Percentiles rank a stretch among this genome's conserved stretches.
These are phyloP conservation scores for Dallia pectoralis DNA, from an alignment of 2,797 vertebrate genomes.

Conservation along the genomic window DNA sequence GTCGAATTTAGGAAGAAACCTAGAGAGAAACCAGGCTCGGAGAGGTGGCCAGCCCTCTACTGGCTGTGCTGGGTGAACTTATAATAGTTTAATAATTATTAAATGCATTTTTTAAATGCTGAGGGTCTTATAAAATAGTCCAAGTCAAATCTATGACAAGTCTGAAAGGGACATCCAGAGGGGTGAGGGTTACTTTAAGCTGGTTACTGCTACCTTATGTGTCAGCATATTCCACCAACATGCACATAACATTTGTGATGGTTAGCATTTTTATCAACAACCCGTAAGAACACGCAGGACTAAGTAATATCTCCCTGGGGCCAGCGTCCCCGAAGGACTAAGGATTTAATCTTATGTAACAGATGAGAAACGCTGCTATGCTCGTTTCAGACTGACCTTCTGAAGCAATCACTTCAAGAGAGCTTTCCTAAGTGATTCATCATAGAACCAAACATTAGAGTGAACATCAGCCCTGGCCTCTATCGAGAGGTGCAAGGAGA, in stretches of 20 bases:
- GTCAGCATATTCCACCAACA: conserved; percentile 2
- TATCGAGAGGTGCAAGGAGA: conserved; percentile 49
- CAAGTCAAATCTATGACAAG: too few species aligned
- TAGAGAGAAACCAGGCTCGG: too few species aligned
- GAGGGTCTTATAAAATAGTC: too few species aligned
- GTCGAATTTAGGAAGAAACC: too few species aligned
- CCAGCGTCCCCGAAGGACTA: conserved; percentile 35
- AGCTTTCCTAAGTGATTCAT: conserved; percentile 37
- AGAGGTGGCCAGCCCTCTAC: too few species aligned
- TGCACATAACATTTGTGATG: conserved; percentile 23
- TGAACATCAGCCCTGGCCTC: conserved; percentile 33
- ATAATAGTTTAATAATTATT: too few species aligned
- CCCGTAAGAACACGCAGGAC: conserved; percentile 33
- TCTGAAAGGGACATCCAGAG: too few species aligned
- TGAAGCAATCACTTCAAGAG: conserved; percentile 52
- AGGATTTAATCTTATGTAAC: conserved; percentile 38
- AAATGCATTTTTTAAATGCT: too few species aligned
- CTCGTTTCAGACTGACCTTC: conserved; percentile 62
- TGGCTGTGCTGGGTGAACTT: too few species aligned
- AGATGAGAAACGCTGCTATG: conserved; percentile 43
- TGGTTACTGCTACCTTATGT: neutral
- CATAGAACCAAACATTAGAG: conserved; percentile 38
- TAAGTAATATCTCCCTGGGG: conserved; percentile 1
- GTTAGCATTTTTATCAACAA: conserved; percentile 35
- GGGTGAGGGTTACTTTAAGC: too few species aligned